A percentile compares a stretch with the other conserved stretches of the same genome.
phyloP scores from a whole-genome alignment of 2,888 invertebrate genomes.

The Synergus japonicus region DNA sequence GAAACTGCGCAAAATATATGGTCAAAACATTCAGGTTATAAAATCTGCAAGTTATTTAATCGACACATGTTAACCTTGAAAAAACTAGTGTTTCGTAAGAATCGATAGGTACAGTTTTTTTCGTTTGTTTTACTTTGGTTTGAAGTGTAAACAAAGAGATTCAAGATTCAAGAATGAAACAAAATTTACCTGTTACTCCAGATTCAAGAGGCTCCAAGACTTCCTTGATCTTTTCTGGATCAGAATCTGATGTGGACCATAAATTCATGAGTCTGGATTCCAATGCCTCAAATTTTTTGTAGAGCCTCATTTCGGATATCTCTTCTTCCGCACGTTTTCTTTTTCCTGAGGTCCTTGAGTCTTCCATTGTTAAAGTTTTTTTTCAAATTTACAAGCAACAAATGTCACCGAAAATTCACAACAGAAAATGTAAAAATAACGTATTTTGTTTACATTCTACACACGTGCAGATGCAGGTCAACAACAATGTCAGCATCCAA shows the following conservation, averaged over 20 bases:
- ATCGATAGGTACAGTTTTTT: neutral
- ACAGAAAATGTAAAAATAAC: neutral
- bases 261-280: neutral
- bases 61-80: neutral
- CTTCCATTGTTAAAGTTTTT: neutral
- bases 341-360: neutral
- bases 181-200: neutral
- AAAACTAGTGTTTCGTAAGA: neutral
- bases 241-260: neutral
- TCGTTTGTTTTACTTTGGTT: neutral
- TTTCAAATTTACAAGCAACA: neutral
- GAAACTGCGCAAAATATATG: neutral
- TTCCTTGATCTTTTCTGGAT: neutral
- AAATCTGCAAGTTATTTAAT: neutral
- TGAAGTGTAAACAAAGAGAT: neutral
- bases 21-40: neutral
- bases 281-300: neutral
- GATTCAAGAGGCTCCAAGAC: neutral
- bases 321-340: neutral
- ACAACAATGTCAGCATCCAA: neutral
- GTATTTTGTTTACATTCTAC: neutral
- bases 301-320: neutral
- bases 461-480: too few relatives aligned
- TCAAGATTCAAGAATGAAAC: neutral
- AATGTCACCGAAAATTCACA: neutral